These are phyloP conservation scores for Athripsodes cinereus DNA, from an alignment of 2,888 invertebrate genomes.

Conservation along the genomic window DNA sequence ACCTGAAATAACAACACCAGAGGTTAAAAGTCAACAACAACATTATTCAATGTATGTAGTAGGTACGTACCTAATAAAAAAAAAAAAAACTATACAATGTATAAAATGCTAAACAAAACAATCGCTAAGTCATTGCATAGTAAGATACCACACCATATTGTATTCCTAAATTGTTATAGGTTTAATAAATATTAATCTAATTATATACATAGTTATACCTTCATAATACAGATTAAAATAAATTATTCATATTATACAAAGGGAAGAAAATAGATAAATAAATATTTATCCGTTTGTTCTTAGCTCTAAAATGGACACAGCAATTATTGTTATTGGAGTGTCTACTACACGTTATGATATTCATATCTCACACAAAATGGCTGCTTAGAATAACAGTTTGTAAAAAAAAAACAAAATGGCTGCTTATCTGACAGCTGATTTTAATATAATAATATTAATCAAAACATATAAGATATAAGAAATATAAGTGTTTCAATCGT, in stretches of 20 bases:
- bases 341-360: no score
- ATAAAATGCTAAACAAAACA: not conserved
- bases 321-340: not conserved
- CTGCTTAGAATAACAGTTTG: no score
- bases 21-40: not conserved
- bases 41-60: not conserved
- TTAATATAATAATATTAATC: no score
- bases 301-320: not conserved
- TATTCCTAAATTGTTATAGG: not conserved
- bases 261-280: not conserved
- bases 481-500: no score
- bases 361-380: no score
- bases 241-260: not conserved
- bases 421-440: no score
- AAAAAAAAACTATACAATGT: not conserved
- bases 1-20: slow-evolving; percentile 10
- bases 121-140: not conserved
- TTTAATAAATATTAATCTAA: not conserved
- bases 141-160: not conserved
- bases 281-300: not conserved
- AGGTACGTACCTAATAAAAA: not conserved
- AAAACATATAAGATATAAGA: no score
- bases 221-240: no score
- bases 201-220: no score
- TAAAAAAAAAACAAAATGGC: no score